Evolutionary conservation across 2,888 invertebrate genomes (phyloP), one percentile per base, ranked within the genome.

Genomic region (Unio pictorum): DNA sequence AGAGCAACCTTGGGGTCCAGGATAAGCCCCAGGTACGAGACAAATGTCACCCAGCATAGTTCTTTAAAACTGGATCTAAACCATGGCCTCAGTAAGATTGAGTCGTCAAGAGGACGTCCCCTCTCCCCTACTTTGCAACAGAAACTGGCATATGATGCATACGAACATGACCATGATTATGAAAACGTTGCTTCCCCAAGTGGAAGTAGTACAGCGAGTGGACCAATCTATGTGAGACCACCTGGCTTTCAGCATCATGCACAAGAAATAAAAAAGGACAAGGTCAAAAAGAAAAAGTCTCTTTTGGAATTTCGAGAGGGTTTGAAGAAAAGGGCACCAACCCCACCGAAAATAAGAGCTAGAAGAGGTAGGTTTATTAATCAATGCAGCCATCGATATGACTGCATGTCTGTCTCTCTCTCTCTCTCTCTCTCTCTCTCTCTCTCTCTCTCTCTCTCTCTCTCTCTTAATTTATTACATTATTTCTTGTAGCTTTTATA

Each of bases 161-260:
- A 82, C 64, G 86, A 86, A 72, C 84, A 83, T 74, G 86, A 86
- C 65, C 86, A 86, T 78, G 86, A 87, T 66, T 87, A 87, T 79
- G 87, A 86, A 60, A 85, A 84, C 69, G 84, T 86, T 17, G 82
- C 83, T 30, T 87, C 88, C 2, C 88, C 88, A 0, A 81, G 81
- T 71, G 81, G 81, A n/a, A 88, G 88, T 65, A 88, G 87, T 68
- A 88, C 88, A 4, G 87, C 88, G 6, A 89, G 88, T 75, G 89
- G 88, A 11, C 88, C 88, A 0, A 82, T 85, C 17, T 89, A 89
- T 77, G 83, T 88, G 7, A 76, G 89, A 59, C 88, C 86, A 18
- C 87, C 88, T 11, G 89, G 89, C 20, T 89, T 89, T 68, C 81
- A 78, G 45, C 86, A 87, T 54, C 89, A 89, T 72, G 89, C 87